Evolutionary conservation across 1,140 invertebrate genomes (phyloP), one percentile per base, ranked within the genome.

Genomic region (Antheraea mylitta): DNA sequence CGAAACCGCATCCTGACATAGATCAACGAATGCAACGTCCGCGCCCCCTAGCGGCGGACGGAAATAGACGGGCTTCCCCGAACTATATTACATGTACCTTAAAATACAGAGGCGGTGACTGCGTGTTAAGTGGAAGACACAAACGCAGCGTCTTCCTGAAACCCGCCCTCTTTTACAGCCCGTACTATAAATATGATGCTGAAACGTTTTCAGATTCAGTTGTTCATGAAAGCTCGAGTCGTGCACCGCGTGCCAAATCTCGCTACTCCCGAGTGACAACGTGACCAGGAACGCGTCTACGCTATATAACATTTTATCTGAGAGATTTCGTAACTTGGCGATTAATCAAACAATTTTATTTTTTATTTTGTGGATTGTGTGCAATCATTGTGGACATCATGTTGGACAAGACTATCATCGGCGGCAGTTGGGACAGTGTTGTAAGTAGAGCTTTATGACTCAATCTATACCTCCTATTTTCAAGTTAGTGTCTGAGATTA

Each of bases 391-490:
- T 77, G 75, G 48, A 19, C 68, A 82, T 78, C 37, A 92, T 92
- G 89, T 85, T 92, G 87, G 89, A 92, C 83, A 89, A 86, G 75
- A 81, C 82, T 11, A 82, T 86, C 66, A 64, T 92, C 58, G 89
- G 89, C 58, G 89, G 85, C 75, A 92, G 89, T 83, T 90, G 88
- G 89, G 89, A 92, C 75, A 92, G 88, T 74, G 88, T 91, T 82
- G 89, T 91, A 83, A 85, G 89, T 90, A 9, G 9, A 6, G 9
- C n/a, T 60, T 60, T 22, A 36, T 53, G 22, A 61, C 11, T 61
- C 22, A 61, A 61, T 13, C 22, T 13, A 61, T 19, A 22, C 18
- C 6, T 22, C 58, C 18, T n/a, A 30, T 30, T 30, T 30, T 30
- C 22, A 30, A 30, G 22, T 30, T 53, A 2, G 45, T 16, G 45